A percentile compares a stretch with the other conserved stretches of the same genome.
Evolutionary conservation across 1,140 invertebrate genomes (phyloP).

Genomic region (Rhyacophila brunnea): DNA sequence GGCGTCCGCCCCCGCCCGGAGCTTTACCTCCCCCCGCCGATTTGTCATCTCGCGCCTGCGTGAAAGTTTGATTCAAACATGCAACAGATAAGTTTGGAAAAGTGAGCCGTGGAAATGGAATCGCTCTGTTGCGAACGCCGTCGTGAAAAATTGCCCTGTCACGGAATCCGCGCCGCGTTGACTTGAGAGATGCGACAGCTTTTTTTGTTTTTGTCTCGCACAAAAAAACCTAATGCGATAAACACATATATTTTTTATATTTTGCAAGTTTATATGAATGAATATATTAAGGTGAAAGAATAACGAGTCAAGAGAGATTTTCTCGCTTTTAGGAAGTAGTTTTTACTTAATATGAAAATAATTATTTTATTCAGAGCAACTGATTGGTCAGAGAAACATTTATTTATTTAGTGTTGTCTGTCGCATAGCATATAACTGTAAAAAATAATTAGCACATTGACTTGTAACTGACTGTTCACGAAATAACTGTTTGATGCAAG

Average conservation of each 20-base stretch:
- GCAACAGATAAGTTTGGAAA: constrained; percentile 24
- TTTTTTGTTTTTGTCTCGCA: not conserved
- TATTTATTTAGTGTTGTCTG: no score
- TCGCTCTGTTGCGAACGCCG: not conserved
- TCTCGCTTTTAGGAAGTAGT: no score
- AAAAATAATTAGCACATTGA: no score
- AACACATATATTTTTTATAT: not conserved
- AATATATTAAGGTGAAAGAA: not conserved
- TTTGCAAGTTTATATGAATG: not conserved
- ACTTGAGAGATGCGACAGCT: not conserved
- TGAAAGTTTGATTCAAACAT: not conserved
- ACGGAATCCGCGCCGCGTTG: not conserved
- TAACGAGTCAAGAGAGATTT: no score
- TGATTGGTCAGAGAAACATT: no score
- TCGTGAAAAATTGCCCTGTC: not conserved
- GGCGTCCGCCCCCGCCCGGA: not conserved
- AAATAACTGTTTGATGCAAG: no score
- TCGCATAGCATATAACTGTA: no score
- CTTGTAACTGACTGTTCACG: no score
- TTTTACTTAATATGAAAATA: no score
- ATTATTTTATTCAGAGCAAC: no score
- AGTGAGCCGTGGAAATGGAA: constrained; percentile 7
- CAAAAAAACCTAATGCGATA: no score
- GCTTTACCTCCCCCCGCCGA: not conserved
- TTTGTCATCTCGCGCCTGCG: no score